These are phyloP conservation scores for Lophochroa leadbeateri DNA, from an alignment of 2,113 vertebrate species.

Conservation along the genomic window DNA sequence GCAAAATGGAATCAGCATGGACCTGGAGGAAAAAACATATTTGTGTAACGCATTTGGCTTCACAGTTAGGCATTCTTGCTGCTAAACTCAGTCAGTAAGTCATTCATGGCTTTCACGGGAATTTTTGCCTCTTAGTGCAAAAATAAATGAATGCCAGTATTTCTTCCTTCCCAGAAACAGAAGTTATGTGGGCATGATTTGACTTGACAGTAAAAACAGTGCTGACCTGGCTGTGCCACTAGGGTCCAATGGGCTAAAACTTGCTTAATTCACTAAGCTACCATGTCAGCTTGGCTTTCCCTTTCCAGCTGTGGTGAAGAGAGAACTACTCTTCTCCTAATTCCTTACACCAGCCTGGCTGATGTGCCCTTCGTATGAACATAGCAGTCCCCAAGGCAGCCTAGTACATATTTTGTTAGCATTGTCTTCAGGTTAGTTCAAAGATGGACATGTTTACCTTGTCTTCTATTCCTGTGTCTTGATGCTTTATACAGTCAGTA, in stretches of 20 bases:
- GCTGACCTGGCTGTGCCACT: neutral
- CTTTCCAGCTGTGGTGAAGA: neutral
- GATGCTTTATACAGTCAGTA: neutral
- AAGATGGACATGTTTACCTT: neutral
- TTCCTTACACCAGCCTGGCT: neutral
- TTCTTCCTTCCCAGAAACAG: conserved; percentile 17
- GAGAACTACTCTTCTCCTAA: neutral
- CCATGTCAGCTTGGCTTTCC: neutral
- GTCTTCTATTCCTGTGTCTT: neutral
- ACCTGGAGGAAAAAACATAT: neutral
- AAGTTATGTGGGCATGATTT: conserved; percentile 3
- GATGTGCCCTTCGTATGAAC: neutral
- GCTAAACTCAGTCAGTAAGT: neutral
- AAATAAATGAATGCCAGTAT: conserved; percentile 12
- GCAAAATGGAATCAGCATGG: neutral
- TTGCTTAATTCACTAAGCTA: neutral
- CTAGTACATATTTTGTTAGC: neutral
- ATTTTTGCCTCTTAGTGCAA: conserved; percentile 12
- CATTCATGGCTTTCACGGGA: neutral
- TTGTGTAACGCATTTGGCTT: neutral
- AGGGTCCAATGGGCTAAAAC: neutral
- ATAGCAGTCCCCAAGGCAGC: neutral
- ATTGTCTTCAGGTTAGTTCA: neutral
- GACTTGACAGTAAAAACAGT: conserved; percentile 16
- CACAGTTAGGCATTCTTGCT: neutral